phyloP scores from a whole-genome alignment of 2,797 vertebrate genomes.

The Hydrolagus colliei region DNA sequence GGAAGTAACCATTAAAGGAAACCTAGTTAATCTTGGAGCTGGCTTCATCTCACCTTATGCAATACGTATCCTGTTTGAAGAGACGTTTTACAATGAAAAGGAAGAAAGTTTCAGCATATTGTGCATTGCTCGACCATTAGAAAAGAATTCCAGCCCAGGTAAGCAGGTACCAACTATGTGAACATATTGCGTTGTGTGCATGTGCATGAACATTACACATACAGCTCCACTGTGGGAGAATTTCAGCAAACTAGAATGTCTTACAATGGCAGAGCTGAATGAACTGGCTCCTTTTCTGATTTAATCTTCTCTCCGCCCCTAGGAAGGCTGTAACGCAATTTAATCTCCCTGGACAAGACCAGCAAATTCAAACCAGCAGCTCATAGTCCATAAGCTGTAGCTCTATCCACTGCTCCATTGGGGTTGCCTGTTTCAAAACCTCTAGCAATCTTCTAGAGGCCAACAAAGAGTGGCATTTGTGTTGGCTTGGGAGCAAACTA shows the following conservation, averaged over 20 bases:
- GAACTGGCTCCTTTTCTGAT: too few species aligned
- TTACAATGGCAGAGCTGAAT: background rate
- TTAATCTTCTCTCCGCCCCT: too few species aligned
- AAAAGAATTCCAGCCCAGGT: constrained; percentile 58
- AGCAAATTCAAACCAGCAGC: too few species aligned
- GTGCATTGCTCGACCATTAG: constrained; percentile 74
- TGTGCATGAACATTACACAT: background rate
- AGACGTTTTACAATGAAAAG: constrained; percentile 92
- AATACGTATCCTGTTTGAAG: constrained; percentile 85
- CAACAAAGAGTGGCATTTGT: too few species aligned
- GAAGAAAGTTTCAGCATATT: constrained; percentile 91
- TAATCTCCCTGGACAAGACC: too few species aligned
- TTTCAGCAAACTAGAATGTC: background rate
- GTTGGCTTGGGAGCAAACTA: too few species aligned
- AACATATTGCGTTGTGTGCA: background rate
- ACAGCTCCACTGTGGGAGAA: background rate
- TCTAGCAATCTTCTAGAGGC: too few species aligned
- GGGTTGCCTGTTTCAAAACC: too few species aligned
- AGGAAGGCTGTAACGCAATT: too few species aligned
- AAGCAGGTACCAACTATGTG: constrained; percentile 32
- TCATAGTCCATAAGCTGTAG: too few species aligned
- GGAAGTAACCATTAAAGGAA: constrained; percentile 80
- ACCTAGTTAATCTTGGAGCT: constrained; percentile 69
- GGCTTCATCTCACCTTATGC: constrained; percentile 62
- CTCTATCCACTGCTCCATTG: too few species aligned